A percentile compares a stretch with the other conserved stretches of the same genome.
These are phyloP conservation scores for Elaphurus davidianus DNA, from an alignment of 2,113 vertebrate species.

Conservation along the genomic window DNA sequence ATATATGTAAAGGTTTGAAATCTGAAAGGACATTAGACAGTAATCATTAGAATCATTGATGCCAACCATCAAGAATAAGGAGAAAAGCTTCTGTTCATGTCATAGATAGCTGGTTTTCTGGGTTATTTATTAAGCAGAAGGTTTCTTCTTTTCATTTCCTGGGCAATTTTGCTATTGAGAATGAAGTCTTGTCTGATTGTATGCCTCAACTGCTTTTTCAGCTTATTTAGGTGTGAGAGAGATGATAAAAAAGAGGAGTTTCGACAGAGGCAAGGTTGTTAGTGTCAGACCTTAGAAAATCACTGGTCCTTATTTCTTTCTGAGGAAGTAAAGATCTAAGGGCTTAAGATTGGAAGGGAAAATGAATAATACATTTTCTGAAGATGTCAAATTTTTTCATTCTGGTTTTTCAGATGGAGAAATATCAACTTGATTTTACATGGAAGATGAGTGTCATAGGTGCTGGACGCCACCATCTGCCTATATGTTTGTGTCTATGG, in stretches of 20 bases:
- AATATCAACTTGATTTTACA: not conserved
- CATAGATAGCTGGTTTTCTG: not conserved
- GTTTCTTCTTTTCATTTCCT: conserved; percentile 1
- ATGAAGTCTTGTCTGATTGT: conserved; percentile 39
- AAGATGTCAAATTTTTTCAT: conserved; percentile 25
- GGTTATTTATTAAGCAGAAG: conserved; percentile 29
- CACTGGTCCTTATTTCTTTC: conserved; percentile 23
- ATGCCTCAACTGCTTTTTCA: conserved; percentile 26
- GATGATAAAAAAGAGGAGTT: not conserved
- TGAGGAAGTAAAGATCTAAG: not conserved
- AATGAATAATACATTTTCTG: conserved; percentile 43
- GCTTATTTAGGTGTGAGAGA: conserved; percentile 47
- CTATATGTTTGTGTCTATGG: not conserved
- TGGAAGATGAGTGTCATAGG: not conserved
- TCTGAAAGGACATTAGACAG: conserved; percentile 83
- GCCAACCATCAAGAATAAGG: not conserved
- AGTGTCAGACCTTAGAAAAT: conserved; percentile 46
- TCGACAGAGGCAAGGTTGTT: not conserved
- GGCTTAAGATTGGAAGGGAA: not conserved
- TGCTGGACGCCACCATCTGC: not conserved
- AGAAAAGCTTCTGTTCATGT: not conserved
- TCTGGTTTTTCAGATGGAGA: conserved; percentile 9
- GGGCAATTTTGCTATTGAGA: not conserved
- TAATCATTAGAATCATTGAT: conserved; percentile 5
- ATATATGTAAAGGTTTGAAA: conserved; percentile 97